A percentile compares a stretch with the other conserved stretches of the same genome.
phyloP scores from a whole-genome alignment of 2,888 invertebrate genomes.

The Sarcophaga subvicina region DNA sequence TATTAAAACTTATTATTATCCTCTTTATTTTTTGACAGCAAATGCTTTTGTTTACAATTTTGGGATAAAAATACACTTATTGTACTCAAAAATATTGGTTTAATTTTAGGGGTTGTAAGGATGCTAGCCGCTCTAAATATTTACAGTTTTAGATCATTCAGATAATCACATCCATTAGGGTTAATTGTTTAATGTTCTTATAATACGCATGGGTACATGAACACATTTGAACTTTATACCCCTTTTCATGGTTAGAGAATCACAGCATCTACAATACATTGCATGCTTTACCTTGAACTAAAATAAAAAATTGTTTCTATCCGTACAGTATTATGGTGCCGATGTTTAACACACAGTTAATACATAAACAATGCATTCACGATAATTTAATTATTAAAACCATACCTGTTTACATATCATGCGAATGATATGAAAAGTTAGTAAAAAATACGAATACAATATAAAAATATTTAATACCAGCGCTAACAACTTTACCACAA shows the following conservation, averaged over 20 bases:
- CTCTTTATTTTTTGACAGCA: constrained; percentile 58
- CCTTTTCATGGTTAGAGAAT: not conserved
- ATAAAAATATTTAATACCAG: too few relatives aligned
- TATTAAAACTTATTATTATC: constrained; percentile 72
- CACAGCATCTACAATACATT: not conserved
- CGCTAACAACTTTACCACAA: too few relatives aligned
- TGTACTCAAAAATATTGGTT: constrained; percentile 75
- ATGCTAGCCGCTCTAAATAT: constrained; percentile 15
- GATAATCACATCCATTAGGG: constrained; percentile 12
- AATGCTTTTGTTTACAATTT: constrained; percentile 76
- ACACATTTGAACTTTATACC: not conserved
- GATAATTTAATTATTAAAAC: too few relatives aligned
- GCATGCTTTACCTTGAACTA: too few relatives aligned
- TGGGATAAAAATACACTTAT: constrained; percentile 79
- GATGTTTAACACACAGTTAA: too few relatives aligned
- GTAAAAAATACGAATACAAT: too few relatives aligned
- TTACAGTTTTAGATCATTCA: constrained; percentile 10
- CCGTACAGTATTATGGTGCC: too few relatives aligned
- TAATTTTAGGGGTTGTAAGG: constrained; percentile 73
- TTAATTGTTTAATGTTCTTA: constrained; percentile 7
- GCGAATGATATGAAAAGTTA: too few relatives aligned
- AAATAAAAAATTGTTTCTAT: too few relatives aligned
- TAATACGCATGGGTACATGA: not conserved
- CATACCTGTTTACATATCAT: too few relatives aligned
- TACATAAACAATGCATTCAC: too few relatives aligned